phyloP scores from a whole-genome alignment of 2,797 vertebrate species.

The Peromyscus aztecus region DNA sequence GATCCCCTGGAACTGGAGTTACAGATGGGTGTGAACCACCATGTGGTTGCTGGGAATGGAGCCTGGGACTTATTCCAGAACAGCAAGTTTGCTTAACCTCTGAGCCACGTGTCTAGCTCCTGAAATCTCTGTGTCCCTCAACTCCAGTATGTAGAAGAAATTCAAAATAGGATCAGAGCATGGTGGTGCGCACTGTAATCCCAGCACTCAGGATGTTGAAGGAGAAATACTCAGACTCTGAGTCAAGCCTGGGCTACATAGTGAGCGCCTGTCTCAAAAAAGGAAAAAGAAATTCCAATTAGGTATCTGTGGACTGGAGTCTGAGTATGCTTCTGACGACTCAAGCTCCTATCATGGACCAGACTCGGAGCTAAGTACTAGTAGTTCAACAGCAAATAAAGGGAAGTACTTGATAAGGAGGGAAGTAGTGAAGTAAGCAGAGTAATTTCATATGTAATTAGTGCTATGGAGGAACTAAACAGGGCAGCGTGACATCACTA shows the following conservation, averaged over 20 bases:
- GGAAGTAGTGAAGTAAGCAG: neutral
- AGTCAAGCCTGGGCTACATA: neutral
- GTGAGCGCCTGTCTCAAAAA: neutral
- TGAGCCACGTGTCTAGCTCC: neutral
- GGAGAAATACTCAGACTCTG: neutral
- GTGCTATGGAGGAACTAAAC: constrained; percentile 7
- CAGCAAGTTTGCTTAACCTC: neutral
- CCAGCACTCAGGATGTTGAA: neutral
- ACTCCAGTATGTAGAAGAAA: constrained; percentile 10
- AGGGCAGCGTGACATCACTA: neutral
- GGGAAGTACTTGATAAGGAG: neutral
- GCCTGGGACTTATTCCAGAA: neutral
- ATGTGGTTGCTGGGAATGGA: neutral
- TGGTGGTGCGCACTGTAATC: neutral
- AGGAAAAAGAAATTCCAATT: constrained; percentile 16
- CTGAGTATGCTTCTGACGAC: constrained; percentile 38
- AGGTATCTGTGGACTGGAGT: constrained; percentile 24
- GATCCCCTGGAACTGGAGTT: neutral
- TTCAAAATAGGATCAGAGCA: neutral
- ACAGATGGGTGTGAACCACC: neutral
- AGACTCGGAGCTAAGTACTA: constrained; percentile 11
- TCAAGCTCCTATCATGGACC: neutral
- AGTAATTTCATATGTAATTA: neutral
- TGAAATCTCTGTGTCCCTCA: constrained; percentile 13
- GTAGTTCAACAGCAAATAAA: constrained; percentile 28